Evolutionary conservation across 2,888 invertebrate species (phyloP).

Genomic region (Hemaris fuciformis): DNA sequence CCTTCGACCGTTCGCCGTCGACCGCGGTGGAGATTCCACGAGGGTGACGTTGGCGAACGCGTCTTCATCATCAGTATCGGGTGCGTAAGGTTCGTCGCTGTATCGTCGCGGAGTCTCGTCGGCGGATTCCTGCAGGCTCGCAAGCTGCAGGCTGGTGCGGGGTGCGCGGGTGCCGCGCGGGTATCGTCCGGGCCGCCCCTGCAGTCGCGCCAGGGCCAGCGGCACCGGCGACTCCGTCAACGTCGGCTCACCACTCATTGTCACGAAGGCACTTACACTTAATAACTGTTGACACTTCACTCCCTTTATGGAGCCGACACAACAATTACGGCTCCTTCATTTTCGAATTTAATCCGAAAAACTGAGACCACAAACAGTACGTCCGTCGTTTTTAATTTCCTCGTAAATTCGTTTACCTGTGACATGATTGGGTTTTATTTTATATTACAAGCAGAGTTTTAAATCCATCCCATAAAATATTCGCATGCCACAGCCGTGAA

Average conservation of each 20-base stretch:
- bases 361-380: constrained; percentile 38
- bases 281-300: constrained; percentile 45
- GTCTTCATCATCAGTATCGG: constrained; percentile 70
- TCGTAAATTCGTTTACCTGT: constrained; percentile 24
- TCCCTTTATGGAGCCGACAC: constrained; percentile 31
- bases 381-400: constrained; percentile 31
- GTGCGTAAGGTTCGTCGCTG: constrained; percentile 61
- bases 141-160: constrained; percentile 70
- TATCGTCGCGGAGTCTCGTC: constrained; percentile 70
- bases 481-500: constrained; percentile 39
- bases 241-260: constrained; percentile 73
- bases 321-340: constrained; percentile 60
- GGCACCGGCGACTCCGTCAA: constrained; percentile 76
- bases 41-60: constrained; percentile 57
- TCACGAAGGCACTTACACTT: constrained; percentile 46
- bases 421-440: neutral
- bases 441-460: constrained; percentile 10
- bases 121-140: constrained; percentile 69
- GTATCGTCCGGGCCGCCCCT: constrained; percentile 55
- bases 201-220: constrained; percentile 69
- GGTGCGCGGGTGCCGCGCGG: constrained; percentile 61
- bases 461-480: constrained; percentile 23
- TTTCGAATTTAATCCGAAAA: constrained; percentile 40
- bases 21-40: constrained; percentile 46
- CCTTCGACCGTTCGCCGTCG: constrained; percentile 65